A percentile compares a stretch with the other conserved stretches of the same genome.
These are phyloP conservation scores for Agelas oroides DNA, from an alignment of 37 sponge, comb jelly and placozoan species.

Conservation along the genomic window DNA sequence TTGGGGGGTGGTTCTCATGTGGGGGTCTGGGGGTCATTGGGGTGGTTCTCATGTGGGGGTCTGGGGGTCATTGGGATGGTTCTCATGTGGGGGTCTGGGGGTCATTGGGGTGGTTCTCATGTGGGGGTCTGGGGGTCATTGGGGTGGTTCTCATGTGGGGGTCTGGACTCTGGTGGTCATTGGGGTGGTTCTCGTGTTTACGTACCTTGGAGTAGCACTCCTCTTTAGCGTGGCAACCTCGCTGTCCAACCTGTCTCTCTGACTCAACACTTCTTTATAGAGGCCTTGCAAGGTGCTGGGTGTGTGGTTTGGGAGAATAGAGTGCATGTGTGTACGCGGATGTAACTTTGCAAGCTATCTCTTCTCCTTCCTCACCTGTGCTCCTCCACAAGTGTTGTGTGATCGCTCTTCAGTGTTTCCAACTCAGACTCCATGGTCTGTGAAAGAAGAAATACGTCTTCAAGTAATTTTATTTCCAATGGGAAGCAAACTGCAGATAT, in stretches of 20 bases:
- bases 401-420: conserved; percentile 69
- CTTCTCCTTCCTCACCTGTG: conserved; percentile 50
- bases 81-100: too few species aligned
- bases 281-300: conserved; percentile 70
- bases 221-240: conserved; percentile 68
- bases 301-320: neutral
- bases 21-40: too few species aligned
- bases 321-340: too few species aligned
- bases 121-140: too few species aligned
- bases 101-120: too few species aligned
- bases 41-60: too few species aligned
- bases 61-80: too few species aligned
- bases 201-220: conserved; percentile 78
- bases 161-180: too few species aligned
- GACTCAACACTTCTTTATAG: conserved; percentile 53
- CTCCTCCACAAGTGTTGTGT: conserved; percentile 68
- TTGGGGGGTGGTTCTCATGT: too few species aligned
- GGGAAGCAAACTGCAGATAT: neutral
- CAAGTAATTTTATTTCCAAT: neutral
- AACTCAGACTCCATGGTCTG: conserved; percentile 70
- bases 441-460: neutral
- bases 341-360: too few species aligned
- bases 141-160: too few species aligned
- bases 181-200: too few species aligned
- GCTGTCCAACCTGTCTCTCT: conserved; percentile 54